Percentiles rank a stretch among this genome's conserved stretches.
phyloP scores from a whole-genome alignment of 2,797 vertebrate genomes.

The Darevskia nairensis region DNA sequence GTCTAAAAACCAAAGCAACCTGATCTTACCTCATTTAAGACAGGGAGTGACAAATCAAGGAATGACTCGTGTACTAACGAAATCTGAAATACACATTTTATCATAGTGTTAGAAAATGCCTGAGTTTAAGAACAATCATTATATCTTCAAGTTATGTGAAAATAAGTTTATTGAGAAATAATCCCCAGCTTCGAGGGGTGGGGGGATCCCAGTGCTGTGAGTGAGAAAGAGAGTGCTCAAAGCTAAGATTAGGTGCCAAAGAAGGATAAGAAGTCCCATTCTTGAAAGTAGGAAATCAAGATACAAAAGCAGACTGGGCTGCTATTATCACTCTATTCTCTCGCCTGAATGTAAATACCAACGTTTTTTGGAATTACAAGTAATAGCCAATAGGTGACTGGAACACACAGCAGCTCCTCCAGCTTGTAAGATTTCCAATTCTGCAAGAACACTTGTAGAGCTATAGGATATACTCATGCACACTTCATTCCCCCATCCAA shows the following conservation, averaged over 20 bases:
- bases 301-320: background rate
- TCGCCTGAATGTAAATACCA: background rate
- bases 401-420: background rate
- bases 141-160: background rate
- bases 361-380: too few species aligned
- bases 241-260: background rate
- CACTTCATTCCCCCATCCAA: background rate
- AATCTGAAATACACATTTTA: constrained; percentile 81
- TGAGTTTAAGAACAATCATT: background rate
- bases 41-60: constrained; percentile 95
- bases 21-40: constrained; percentile 91
- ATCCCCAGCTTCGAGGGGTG: background rate
- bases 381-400: background rate
- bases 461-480: background rate
- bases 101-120: background rate
- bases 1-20: background rate
- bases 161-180: background rate
- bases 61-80: constrained; percentile 95
- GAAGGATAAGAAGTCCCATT: background rate
- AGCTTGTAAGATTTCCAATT: background rate
- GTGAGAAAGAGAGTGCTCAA: background rate
- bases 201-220: background rate
- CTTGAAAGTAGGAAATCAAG: background rate
- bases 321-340: background rate
- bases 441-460: background rate